Percentiles rank a stretch among this genome's conserved stretches.
Conservation (phyloP, 2,797 vertebrate genomes). For the Hydrolagus colliei region DNA sequence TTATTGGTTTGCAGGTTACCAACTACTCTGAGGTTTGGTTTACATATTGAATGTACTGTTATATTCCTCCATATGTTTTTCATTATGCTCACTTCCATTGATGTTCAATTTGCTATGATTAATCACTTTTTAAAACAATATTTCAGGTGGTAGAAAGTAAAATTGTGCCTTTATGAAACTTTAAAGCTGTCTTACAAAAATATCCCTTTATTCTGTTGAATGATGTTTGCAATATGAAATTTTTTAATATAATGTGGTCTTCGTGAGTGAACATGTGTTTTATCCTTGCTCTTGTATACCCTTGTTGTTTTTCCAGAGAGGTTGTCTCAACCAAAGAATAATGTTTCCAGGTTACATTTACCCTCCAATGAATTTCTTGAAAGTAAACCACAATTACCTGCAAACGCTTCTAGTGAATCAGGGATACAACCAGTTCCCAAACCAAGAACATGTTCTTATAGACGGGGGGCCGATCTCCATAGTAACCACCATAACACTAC, state of each 20-base stretch:
- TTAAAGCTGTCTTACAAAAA: background rate
- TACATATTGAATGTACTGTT: too few relatives aligned
- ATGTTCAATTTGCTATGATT: background rate
- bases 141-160: background rate
- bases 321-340: conserved; percentile 47
- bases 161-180: too few relatives aligned
- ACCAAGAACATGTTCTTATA: conserved; percentile 69
- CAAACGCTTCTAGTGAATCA: conserved; percentile 43
- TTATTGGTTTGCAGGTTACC: too few relatives aligned
- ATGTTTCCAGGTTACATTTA: conserved; percentile 41
- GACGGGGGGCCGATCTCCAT: conserved; percentile 46
- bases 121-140: background rate
- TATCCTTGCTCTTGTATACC: conserved; percentile 39
- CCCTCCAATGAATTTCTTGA: conserved; percentile 43
- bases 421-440: conserved; percentile 68
- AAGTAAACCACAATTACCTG: conserved; percentile 30
- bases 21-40: too few relatives aligned
- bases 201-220: background rate
- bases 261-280: conserved; percentile 29
- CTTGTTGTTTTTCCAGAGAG: conserved; percentile 58
- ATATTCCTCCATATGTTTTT: background rate
- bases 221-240: background rate
- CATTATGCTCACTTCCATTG: background rate
- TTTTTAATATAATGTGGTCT: background rate
- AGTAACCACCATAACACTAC: conserved; percentile 37